Evolutionary conservation across 2,113 vertebrate species (phyloP).

Genomic region (Phrynocephalus versicolor): DNA sequence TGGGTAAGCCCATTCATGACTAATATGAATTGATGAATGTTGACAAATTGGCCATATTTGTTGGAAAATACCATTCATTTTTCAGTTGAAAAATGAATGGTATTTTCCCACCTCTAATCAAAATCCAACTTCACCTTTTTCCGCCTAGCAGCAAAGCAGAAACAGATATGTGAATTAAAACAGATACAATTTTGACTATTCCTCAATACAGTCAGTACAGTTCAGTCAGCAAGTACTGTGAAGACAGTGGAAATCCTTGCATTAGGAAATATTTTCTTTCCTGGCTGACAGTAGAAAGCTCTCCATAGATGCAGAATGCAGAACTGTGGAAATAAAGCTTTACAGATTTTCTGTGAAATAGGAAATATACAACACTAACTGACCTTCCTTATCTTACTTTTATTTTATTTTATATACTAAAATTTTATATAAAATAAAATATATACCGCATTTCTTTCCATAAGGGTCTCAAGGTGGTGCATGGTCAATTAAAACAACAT

Average conservation of each 20-base stretch:
- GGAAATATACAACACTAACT: not conserved
- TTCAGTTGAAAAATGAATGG: too few relatives aligned
- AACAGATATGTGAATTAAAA: not conserved
- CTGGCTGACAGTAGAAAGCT: not conserved
- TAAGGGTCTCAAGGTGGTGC: too few relatives aligned
- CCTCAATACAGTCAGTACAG: too few relatives aligned
- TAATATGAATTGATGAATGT: too few relatives aligned
- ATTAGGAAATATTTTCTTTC: not conserved
- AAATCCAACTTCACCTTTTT: not conserved
- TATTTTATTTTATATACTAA: too few relatives aligned
- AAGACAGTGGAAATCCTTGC: not conserved
- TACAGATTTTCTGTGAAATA: not conserved
- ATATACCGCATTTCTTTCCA: too few relatives aligned
- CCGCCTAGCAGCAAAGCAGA: not conserved
- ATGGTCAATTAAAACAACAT: too few relatives aligned
- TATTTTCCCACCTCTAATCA: too few relatives aligned
- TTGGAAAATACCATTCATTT: too few relatives aligned
- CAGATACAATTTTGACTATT: not conserved
- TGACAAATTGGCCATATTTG: not conserved
- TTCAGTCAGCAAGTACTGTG: not conserved
- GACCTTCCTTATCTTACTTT: not conserved
- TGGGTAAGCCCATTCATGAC: too few relatives aligned
- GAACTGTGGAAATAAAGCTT: not conserved
- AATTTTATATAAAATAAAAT: too few relatives aligned
- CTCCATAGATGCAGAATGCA: not conserved